These are phyloP conservation scores for Chloropsis cyanopogon DNA, from an alignment of 2,113 vertebrate species.

Conservation along the genomic window DNA sequence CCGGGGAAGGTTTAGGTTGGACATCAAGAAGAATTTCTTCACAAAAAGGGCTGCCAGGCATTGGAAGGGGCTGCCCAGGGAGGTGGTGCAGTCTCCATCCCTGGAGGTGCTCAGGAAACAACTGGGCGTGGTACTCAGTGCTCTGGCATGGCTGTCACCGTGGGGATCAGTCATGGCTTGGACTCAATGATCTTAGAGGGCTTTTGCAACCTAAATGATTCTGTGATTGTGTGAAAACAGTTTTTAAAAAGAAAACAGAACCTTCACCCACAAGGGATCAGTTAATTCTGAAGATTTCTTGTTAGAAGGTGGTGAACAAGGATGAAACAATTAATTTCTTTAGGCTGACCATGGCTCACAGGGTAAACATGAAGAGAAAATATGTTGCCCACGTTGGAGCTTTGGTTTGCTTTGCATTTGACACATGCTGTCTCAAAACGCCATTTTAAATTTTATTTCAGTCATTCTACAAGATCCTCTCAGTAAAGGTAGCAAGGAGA, in stretches of 20 bases:
- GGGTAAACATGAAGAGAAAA: background rate
- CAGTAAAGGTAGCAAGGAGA: background rate
- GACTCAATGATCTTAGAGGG: rapidly evolving
- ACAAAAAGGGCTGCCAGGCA: too few species aligned
- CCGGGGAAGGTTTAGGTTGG: rapidly evolving
- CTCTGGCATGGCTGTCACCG: too few species aligned
- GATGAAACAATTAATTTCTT: background rate
- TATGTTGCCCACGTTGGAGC: background rate
- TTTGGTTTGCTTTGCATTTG: background rate
- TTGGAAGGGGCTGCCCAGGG: background rate
- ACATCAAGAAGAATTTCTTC: background rate
- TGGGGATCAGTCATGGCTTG: background rate
- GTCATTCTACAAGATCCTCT: background rate
- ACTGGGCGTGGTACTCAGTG: background rate
- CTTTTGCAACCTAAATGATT: background rate
- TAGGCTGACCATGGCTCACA: background rate
- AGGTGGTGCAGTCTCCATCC: background rate
- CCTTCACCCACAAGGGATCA: background rate
- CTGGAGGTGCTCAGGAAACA: background rate
- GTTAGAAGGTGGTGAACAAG: background rate
- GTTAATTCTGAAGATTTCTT: background rate
- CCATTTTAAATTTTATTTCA: background rate
- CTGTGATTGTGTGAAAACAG: background rate
- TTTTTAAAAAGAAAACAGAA: background rate
- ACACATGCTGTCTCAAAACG: background rate